Conservation (phyloP, 2,888 invertebrate species). For the Theristus sp. region DNA sequence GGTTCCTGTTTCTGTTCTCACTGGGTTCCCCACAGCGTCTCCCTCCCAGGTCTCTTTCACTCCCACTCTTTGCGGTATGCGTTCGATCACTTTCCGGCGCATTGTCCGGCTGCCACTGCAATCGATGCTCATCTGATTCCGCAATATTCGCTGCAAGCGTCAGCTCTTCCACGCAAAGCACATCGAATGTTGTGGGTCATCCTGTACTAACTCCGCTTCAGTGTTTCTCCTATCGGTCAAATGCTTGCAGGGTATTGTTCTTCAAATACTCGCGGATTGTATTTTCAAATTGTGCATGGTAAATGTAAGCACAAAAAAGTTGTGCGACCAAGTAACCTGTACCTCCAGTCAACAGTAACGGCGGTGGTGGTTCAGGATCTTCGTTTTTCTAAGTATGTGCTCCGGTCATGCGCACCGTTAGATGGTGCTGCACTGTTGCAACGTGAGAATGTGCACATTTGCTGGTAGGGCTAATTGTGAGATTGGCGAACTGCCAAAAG, state of each 20-base stretch:
- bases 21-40: too few relatives aligned
- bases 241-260: too few relatives aligned
- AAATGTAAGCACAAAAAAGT: too few relatives aligned
- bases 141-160: slow-evolving; percentile 5
- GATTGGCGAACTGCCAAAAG: slow-evolving; percentile 11
- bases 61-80: too few relatives aligned
- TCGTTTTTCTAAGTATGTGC: slow-evolving; percentile 29
- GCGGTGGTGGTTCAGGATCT: slow-evolving; percentile 22
- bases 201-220: slow-evolving; percentile 4
- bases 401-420: slow-evolving; percentile 31
- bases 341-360: slow-evolving; percentile 26
- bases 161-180: slow-evolving; percentile 8
- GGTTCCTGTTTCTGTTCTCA: too few relatives aligned
- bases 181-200: slow-evolving; percentile 7
- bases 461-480: slow-evolving; percentile 12
- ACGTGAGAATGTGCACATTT: slow-evolving; percentile 30
- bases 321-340: too few relatives aligned
- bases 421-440: slow-evolving; percentile 26
- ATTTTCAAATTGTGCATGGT: neutral
- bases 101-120: neutral
- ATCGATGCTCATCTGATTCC: neutral
- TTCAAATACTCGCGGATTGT: neutral
- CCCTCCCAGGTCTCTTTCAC: too few relatives aligned
- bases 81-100: too few relatives aligned
- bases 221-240: too few relatives aligned